Base-by-base conservation (phyloP, 2,797 vertebrate species). In the Odontamblyopus rebecca region DNA sequence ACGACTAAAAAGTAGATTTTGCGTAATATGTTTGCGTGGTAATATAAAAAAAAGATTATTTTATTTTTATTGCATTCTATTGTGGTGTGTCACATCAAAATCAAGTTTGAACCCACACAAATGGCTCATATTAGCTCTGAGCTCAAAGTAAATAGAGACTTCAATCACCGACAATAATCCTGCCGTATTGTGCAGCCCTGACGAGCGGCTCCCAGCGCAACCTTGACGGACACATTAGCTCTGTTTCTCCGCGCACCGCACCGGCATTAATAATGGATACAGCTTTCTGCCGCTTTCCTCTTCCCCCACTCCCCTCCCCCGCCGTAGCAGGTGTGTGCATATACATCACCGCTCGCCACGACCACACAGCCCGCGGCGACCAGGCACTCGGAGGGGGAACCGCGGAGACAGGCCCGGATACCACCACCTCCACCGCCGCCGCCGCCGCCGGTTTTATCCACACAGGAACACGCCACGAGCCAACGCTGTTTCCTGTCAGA, bases 201-300 rank as follows among this genome's bases (percentile, higher is more conserved):
- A 19, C 57, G 12, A 12, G 57, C 74, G 72, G 44, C 84, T 83
- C 76, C 73, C 85, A 66, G 88, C 78, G 71, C 89, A 86, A 87
- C 89, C 89, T 85, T 86, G 89, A 87, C 75, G 85, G 84, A 88
- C 88, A 89, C 90, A 94, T 94, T 93, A 94, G 92, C 93, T 94
- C 91, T 88, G 83, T 93, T 91, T 90, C 90, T 88, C 88, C 75
- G 65, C 88, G 88, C 89, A 92, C 85, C 88, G 89, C 89, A 86
- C 85, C 76, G 75, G 62, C 89, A 93, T 95, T 90, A 95, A 94
- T 94, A 95, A 94, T 94, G 73, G 82, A 94, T 92, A 78, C 78
- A 69, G 85, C 87, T 85, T 82, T 88, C 87, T 82, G 53, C 80
- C 89, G 86, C 81, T 82, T 87, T 85, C 67, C 75, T 73, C 78